Conservation (phyloP, 2,888 invertebrate genomes). For the Acanthococcus lagerstroemiae region DNA sequence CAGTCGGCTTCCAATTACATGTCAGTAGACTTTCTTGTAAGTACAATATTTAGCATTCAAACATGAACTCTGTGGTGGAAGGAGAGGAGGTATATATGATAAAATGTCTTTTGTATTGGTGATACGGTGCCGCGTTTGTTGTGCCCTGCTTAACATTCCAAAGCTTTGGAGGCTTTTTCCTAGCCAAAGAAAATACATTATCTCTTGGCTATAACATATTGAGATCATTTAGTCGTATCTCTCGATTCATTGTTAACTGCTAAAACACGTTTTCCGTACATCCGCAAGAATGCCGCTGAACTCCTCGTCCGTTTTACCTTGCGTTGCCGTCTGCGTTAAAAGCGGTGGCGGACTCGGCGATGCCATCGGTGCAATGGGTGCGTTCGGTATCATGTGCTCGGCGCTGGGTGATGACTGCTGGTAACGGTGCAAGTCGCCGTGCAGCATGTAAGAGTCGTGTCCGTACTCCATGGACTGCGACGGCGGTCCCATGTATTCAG, state of each 20-base stretch:
- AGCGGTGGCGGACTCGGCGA: conserved; percentile 8
- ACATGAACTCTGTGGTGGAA: too few relatives aligned
- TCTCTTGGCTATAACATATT: too few relatives aligned
- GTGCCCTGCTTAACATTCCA: background rate
- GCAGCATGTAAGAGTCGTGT: conserved; percentile 12
- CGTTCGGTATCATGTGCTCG: background rate
- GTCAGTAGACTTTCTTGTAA: too few relatives aligned
- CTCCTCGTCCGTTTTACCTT: conserved; percentile 62
- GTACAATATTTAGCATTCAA: too few relatives aligned
- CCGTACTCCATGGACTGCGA: background rate
- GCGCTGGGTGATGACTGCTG: conserved; percentile 22
- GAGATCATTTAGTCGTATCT: conserved; percentile 17
- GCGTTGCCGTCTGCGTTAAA: background rate
- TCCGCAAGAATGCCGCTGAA: conserved; percentile 82
- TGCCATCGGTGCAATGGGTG: background rate
- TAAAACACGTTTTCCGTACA: conserved; percentile 77
- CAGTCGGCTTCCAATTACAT: too few relatives aligned
- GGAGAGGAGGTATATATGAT: too few relatives aligned
- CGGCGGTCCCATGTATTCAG: conserved; percentile 9
- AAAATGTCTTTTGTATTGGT: too few relatives aligned
- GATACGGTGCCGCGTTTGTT: background rate
- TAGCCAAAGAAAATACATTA: background rate
- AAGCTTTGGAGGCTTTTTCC: background rate
- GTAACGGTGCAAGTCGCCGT: conserved; percentile 21
- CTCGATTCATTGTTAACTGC: conserved; percentile 45